These are phyloP conservation scores for Chlorops oryzae DNA, from an alignment of 1,140 invertebrate genomes.

Conservation along the genomic window DNA sequence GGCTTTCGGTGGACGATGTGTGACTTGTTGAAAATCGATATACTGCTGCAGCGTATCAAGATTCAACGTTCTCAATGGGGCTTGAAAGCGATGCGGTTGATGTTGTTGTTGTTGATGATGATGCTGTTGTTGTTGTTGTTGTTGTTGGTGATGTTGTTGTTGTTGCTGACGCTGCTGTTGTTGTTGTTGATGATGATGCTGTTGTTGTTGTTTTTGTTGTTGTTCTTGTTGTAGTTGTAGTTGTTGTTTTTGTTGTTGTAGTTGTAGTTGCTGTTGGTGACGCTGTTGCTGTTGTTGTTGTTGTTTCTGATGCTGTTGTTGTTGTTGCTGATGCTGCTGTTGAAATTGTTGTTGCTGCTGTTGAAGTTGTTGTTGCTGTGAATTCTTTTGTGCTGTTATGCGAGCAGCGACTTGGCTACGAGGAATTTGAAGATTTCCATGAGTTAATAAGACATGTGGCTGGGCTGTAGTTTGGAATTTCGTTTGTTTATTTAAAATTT, in stretches of 20 bases:
- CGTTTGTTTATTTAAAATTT: too few species aligned
- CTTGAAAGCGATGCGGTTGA: too few species aligned
- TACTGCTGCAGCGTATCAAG: conserved; percentile 12
- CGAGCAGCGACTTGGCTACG: too few species aligned
- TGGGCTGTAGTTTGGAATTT: too few species aligned
- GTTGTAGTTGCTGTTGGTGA: conserved; percentile 10
- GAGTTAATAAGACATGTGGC: too few species aligned
- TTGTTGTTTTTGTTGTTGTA: conserved; percentile 5
- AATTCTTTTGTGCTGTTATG: too few species aligned
- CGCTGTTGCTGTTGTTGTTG: background rate
- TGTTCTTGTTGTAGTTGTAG: conserved; percentile 5
- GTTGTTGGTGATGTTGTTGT: conserved; percentile 1
- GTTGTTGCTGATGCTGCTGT: conserved; percentile 8
- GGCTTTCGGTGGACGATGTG: conserved; percentile 27
- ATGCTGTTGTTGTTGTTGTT: background rate
- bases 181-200: conserved; percentile 1
- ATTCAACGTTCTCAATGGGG: too few species aligned
- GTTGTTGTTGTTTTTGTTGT: conserved; percentile 9
- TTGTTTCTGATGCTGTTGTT: background rate
- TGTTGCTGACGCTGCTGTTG: background rate
- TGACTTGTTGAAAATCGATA: conserved; percentile 28
- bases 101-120: background rate
- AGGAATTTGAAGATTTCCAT: too few species aligned
- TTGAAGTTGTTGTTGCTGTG: background rate
- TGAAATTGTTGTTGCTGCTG: conserved; percentile 11